These are phyloP conservation scores for Nannobrachium achirus DNA, from an alignment of 2,113 vertebrate species.

Conservation along the genomic window DNA sequence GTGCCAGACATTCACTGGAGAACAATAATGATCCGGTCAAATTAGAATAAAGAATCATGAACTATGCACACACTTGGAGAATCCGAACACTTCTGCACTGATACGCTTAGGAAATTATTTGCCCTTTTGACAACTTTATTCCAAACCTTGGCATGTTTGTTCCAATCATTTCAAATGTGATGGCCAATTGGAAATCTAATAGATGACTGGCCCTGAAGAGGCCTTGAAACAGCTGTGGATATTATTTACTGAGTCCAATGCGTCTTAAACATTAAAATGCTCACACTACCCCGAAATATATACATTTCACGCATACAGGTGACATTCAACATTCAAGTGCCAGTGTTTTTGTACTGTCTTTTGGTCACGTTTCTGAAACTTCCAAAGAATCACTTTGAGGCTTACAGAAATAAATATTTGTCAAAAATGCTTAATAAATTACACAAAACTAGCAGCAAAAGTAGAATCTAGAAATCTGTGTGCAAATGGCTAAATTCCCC, in stretches of 20 bases:
- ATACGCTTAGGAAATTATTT: slow-evolving; percentile 91
- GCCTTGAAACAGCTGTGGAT: slow-evolving; percentile 95
- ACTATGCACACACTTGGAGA: slow-evolving; percentile 94
- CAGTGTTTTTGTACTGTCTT: slow-evolving; percentile 99
- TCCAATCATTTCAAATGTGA: slow-evolving; percentile 84
- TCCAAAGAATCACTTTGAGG: slow-evolving; percentile 99
- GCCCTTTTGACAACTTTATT: slow-evolving; percentile 94
- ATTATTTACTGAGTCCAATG: slow-evolving; percentile 96
- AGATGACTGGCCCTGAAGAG: slow-evolving; percentile 86
- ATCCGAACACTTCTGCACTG: slow-evolving; percentile 92
- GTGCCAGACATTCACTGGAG: too few species aligned
- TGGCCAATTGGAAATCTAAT: slow-evolving; percentile 89
- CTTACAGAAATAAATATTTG: slow-evolving; percentile 99
- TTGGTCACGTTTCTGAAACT: slow-evolving; percentile 99
- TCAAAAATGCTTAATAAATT: slow-evolving; percentile 99
- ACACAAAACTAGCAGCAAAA: slow-evolving; percentile 99
- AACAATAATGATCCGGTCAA: too few species aligned
- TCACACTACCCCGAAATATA: slow-evolving; percentile 99
- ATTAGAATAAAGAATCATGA: too few species aligned
- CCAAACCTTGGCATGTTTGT: slow-evolving; percentile 99
- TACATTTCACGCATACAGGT: slow-evolving; percentile 99
- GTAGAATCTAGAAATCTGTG: slow-evolving; percentile 99
- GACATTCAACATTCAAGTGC: slow-evolving; percentile 99
- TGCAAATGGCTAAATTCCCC: slow-evolving; percentile 99
- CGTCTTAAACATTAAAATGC: slow-evolving; percentile 99